phyloP scores from a whole-genome alignment of 2,888 invertebrate genomes.

The Mesorhabditis belari region DNA sequence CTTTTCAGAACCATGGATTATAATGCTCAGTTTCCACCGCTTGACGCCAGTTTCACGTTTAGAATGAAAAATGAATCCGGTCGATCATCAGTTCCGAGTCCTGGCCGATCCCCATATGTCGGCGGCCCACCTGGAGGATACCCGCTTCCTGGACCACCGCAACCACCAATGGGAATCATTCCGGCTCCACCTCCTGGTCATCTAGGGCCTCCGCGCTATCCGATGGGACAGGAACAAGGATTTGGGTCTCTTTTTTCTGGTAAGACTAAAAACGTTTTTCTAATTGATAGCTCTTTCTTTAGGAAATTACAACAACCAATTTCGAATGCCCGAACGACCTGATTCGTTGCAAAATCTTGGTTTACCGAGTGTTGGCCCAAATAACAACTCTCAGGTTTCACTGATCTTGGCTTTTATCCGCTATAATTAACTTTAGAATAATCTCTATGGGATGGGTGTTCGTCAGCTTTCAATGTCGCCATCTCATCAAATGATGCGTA shows the following conservation, averaged over 20 bases:
- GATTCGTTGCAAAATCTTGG: background rate
- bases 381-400: no score
- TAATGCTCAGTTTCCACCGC: no score
- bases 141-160: background rate
- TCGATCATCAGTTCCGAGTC: background rate
- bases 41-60: no score
- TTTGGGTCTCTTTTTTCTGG: no score
- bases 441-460: background rate
- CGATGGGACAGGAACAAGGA: background rate
- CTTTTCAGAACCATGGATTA: no score
- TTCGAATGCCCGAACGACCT: background rate
- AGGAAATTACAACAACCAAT: background rate
- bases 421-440: background rate
- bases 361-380: background rate
- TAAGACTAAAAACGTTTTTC: no score
- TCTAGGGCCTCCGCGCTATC: background rate
- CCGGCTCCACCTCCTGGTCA: background rate
- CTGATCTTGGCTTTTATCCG: no score
- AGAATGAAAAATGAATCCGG: background rate
- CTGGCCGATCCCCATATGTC: background rate
- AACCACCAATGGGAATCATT: background rate
- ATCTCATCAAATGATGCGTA: constrained; percentile 28
- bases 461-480: constrained; percentile 23
- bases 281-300: background rate
- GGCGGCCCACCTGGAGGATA: background rate